Evolutionary conservation across 2,113 vertebrate genomes (phyloP).

Genomic region (Myrmophylax atrothorax): DNA sequence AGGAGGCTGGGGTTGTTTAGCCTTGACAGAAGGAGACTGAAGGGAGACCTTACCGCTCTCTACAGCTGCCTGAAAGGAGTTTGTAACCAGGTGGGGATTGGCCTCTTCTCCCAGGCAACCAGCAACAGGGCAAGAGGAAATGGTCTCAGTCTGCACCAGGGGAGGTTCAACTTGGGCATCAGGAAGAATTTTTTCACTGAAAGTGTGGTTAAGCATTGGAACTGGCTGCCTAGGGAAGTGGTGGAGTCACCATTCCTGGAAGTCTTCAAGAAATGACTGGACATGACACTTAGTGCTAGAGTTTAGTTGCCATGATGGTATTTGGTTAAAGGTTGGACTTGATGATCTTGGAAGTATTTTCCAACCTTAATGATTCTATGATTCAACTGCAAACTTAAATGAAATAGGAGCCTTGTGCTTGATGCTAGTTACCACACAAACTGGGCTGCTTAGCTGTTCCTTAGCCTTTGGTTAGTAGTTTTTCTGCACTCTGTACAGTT

Average conservation of each 20-base stretch:
- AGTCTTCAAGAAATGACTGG: not conserved
- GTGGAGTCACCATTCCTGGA: not conserved
- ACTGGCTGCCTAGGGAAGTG: no score
- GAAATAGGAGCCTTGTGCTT: not conserved
- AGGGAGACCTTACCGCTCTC: not conserved
- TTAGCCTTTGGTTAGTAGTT: not conserved
- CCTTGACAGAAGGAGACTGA: not conserved
- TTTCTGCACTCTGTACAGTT: not conserved
- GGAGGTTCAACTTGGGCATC: no score
- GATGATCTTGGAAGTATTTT: not conserved
- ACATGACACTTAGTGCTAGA: not conserved
- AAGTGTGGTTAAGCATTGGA: no score
- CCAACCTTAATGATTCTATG: not conserved
- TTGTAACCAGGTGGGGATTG: not conserved
- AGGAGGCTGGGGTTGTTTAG: not conserved
- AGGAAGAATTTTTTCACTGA: not conserved
- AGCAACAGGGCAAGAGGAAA: not conserved
- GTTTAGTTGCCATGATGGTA: not conserved
- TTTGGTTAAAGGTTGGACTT: not conserved
- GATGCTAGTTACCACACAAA: not conserved
- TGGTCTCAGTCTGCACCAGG: not conserved
- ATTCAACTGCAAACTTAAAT: not conserved
- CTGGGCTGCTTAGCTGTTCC: not conserved
- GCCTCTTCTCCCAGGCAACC: not conserved
- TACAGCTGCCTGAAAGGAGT: not conserved